These are phyloP conservation scores for Eulemur macaco DNA, from an alignment of 2,113 vertebrate genomes.

Conservation along the genomic window DNA sequence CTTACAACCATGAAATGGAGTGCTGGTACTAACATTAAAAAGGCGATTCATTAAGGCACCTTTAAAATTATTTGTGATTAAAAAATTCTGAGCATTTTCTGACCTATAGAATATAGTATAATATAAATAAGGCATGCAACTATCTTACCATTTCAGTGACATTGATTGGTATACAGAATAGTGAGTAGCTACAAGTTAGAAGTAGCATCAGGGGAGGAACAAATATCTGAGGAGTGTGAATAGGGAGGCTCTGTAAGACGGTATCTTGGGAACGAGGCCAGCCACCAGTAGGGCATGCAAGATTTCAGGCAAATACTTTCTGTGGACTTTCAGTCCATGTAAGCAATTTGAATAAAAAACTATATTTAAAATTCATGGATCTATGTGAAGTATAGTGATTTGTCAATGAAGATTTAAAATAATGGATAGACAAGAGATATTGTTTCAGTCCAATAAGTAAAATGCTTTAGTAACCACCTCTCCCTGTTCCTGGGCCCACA, in stretches of 20 bases:
- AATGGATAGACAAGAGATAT: background rate
- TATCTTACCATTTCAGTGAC: background rate
- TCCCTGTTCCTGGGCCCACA: background rate
- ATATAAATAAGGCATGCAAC: background rate
- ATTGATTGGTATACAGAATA: background rate
- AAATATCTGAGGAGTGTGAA: background rate
- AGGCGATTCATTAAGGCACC: background rate
- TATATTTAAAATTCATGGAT: background rate
- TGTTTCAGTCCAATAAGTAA: background rate
- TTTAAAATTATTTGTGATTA: background rate
- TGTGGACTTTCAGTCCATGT: fast-evolving
- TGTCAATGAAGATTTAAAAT: background rate
- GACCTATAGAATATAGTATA: background rate
- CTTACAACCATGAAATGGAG: background rate
- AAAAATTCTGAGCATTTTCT: background rate
- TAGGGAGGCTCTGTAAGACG: background rate
- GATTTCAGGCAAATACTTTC: background rate
- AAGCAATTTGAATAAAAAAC: background rate
- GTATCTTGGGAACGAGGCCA: fast-evolving
- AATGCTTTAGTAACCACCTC: fast-evolving
- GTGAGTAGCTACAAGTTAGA: background rate
- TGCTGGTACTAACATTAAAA: background rate
- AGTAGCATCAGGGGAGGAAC: background rate
- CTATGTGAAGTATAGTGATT: background rate
- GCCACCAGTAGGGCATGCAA: fast-evolving